Evolutionary conservation across 2,797 vertebrate species (phyloP).

Genomic region (Cossypha niveicapilla): DNA sequence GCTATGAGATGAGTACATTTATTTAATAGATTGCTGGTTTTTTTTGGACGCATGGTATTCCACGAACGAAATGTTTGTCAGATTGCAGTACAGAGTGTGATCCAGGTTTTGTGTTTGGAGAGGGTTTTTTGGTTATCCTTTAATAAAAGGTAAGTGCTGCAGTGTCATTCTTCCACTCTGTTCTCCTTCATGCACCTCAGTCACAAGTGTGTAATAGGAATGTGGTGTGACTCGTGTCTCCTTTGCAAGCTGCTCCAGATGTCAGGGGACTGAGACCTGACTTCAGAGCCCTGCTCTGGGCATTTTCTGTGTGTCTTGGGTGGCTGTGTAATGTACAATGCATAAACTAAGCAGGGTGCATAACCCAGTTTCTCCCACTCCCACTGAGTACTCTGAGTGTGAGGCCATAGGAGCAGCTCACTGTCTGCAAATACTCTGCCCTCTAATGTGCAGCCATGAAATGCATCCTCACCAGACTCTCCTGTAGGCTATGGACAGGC

Average conservation of each 20-base stretch:
- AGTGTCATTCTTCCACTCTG: background rate
- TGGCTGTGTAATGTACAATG: background rate
- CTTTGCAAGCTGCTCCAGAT: background rate
- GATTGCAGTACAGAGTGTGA: background rate
- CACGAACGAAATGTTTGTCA: background rate
- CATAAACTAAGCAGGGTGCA: background rate
- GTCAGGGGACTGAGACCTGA: background rate
- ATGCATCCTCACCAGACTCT: background rate
- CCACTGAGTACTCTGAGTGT: background rate
- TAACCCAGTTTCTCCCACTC: background rate
- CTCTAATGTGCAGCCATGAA: background rate
- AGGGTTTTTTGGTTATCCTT: background rate
- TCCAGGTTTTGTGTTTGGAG: background rate
- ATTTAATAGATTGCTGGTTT: background rate
- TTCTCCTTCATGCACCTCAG: background rate
- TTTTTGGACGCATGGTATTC: background rate
- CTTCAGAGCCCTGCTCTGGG: background rate
- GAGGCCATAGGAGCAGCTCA: background rate
- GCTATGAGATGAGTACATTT: background rate
- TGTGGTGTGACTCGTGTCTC: fast-evolving
- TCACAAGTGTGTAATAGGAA: background rate
- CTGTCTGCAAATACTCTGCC: background rate
- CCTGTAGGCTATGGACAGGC: background rate
- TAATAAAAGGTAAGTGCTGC: background rate
- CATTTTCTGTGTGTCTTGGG: background rate